Evolutionary conservation across 2,113 vertebrate genomes (phyloP).

Genomic region (Ramphastos sulfuratus): DNA sequence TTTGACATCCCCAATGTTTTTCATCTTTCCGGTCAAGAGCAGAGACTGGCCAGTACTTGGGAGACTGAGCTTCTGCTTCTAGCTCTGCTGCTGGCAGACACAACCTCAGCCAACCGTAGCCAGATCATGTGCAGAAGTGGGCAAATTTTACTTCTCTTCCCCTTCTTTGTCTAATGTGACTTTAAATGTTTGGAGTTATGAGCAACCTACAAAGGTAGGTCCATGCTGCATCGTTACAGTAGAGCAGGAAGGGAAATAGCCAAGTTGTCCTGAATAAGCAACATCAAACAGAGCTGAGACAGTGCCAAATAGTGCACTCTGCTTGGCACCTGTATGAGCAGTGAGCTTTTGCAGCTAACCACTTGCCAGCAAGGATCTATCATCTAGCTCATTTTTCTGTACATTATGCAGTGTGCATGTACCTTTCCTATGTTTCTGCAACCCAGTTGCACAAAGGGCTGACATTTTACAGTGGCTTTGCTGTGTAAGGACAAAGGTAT

Average conservation of each 20-base stretch:
- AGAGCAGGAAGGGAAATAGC: neutral
- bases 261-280: neutral
- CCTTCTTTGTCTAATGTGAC: neutral
- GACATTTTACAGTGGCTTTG: neutral
- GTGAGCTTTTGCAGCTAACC: neutral
- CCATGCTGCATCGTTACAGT: neutral
- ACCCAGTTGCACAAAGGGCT: neutral
- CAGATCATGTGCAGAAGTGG: neutral
- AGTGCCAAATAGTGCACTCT: neutral
- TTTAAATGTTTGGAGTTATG: neutral
- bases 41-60: neutral
- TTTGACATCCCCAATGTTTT: neutral
- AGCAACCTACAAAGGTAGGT: neutral
- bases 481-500: neutral
- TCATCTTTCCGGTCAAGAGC: neutral
- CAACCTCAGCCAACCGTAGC: neutral
- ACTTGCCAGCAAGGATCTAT: neutral
- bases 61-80: neutral
- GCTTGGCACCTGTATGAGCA: neutral
- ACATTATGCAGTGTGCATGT: neutral
- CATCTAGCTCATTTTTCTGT: neutral
- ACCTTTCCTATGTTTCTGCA: neutral
- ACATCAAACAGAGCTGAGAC: neutral
- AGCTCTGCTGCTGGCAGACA: neutral
- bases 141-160: neutral